phyloP scores from a whole-genome alignment of 2,797 vertebrate genomes.

The Lutjanus campechanus region DNA sequence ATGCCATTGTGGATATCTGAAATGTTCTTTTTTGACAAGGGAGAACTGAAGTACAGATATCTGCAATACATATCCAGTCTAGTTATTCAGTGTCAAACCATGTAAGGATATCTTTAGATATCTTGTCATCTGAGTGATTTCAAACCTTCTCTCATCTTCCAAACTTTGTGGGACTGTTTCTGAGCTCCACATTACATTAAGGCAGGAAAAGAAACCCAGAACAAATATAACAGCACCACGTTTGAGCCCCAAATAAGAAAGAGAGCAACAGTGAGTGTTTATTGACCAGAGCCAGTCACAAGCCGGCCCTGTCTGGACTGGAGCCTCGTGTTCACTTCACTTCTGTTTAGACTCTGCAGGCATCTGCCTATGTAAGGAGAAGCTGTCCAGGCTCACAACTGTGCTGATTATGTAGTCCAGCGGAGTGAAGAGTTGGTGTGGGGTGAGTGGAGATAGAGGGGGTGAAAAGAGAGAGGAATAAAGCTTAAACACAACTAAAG shows the following conservation, averaged over 20 bases:
- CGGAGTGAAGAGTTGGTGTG: not conserved
- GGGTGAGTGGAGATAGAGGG: not conserved
- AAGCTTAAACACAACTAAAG: not conserved
- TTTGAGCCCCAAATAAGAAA: slow-evolving; percentile 13
- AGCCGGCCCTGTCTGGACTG: slow-evolving; percentile 8
- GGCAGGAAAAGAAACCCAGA: not conserved
- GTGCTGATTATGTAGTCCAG: slow-evolving; percentile 49
- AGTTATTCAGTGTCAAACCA: too few species aligned
- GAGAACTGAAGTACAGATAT: too few species aligned
- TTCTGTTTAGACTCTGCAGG: slow-evolving; percentile 44
- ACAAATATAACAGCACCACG: not conserved
- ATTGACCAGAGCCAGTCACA: slow-evolving; percentile 30
- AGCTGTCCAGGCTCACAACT: slow-evolving; percentile 33
- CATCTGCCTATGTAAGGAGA: slow-evolving; percentile 72
- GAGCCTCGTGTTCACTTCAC: slow-evolving; percentile 29
- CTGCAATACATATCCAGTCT: too few species aligned
- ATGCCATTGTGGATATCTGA: too few species aligned
- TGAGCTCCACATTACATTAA: slow-evolving; percentile 7
- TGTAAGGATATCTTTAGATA: too few species aligned
- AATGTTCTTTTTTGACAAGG: too few species aligned
- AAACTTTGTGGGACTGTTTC: not conserved
- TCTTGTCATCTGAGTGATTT: not conserved
- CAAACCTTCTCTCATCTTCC: not conserved
- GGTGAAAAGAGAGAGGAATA: not conserved
- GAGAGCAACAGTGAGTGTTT: slow-evolving; percentile 34